These are phyloP conservation scores for Brachyistius frenatus DNA, from an alignment of 2,113 vertebrate species.

Conservation along the genomic window DNA sequence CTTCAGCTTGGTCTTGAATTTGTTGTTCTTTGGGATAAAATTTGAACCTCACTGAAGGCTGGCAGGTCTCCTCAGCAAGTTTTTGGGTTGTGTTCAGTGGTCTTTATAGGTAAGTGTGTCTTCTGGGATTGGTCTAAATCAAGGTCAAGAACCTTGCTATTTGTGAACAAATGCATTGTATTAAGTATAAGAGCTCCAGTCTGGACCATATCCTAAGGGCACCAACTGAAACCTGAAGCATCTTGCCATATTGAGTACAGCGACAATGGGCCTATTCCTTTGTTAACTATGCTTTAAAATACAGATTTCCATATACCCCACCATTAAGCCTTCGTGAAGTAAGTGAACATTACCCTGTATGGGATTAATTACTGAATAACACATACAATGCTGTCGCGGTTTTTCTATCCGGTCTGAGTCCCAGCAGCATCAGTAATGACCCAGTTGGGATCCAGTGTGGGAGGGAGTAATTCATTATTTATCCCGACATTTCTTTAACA, in stretches of 20 bases:
- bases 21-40: not conserved
- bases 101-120: conserved; percentile 72
- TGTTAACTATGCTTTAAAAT: conserved; percentile 64
- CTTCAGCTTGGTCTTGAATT: conserved; percentile 30
- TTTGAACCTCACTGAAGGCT: conserved; percentile 2
- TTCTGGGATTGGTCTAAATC: conserved; percentile 75
- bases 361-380: conserved; percentile 3
- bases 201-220: conserved; percentile 61
- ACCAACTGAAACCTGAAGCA: conserved; percentile 66
- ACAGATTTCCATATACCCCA: conserved; percentile 38
- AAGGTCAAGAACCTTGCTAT: conserved; percentile 65
- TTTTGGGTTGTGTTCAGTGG: conserved; percentile 22
- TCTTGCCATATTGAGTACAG: conserved; percentile 35
- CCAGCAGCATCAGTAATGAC: conserved; percentile 35
- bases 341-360: conserved; percentile 55
- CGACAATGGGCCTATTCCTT: conserved; percentile 55
- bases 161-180: conserved; percentile 55
- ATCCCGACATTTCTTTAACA: not conserved
- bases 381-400: conserved; percentile 33
- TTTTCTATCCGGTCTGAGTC: conserved; percentile 31
- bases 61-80: conserved; percentile 24
- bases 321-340: conserved; percentile 45
- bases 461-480: not conserved
- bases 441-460: conserved; percentile 9
- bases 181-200: conserved; percentile 22